Conservation (phyloP, 2,113 vertebrate species). For the Leiothrix lutea region DNA sequence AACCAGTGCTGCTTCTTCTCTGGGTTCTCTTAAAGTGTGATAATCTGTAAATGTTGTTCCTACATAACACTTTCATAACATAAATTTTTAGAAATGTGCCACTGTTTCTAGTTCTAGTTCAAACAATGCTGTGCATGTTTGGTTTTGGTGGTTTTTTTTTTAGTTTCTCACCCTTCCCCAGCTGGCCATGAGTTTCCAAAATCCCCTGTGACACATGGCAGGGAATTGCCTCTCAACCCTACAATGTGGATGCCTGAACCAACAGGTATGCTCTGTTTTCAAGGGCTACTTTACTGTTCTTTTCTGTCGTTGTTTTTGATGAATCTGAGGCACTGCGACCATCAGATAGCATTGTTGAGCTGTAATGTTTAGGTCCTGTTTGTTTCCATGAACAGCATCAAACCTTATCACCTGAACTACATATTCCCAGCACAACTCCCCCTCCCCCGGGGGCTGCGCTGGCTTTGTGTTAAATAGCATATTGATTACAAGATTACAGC, state of each 20-base stretch:
- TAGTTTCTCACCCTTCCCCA: background rate
- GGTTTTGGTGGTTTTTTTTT: background rate
- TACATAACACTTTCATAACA: background rate
- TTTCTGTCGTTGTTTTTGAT: background rate
- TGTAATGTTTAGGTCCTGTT: background rate
- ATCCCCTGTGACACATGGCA: background rate
- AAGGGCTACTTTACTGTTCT: background rate
- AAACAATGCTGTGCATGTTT: fast-evolving
- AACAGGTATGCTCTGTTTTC: background rate
- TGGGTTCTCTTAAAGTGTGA: background rate
- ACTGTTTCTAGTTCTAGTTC: background rate
- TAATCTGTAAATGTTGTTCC: background rate
- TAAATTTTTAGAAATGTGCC: background rate
- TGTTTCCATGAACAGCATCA: background rate
- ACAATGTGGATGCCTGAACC: fast-evolving
- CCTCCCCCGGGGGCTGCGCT: background rate
- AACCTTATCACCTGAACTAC: background rate
- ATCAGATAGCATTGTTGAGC: constrained; percentile 13
- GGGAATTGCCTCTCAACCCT: background rate
- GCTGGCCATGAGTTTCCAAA: background rate
- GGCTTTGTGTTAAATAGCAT: constrained; percentile 32
- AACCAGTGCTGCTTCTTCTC: background rate
- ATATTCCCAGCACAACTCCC: background rate
- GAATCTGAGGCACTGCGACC: background rate
- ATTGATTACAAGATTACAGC: constrained; percentile 60